phyloP scores from a whole-genome alignment of 2,113 vertebrate genomes.

The Nothocercus nigrocapillus region DNA sequence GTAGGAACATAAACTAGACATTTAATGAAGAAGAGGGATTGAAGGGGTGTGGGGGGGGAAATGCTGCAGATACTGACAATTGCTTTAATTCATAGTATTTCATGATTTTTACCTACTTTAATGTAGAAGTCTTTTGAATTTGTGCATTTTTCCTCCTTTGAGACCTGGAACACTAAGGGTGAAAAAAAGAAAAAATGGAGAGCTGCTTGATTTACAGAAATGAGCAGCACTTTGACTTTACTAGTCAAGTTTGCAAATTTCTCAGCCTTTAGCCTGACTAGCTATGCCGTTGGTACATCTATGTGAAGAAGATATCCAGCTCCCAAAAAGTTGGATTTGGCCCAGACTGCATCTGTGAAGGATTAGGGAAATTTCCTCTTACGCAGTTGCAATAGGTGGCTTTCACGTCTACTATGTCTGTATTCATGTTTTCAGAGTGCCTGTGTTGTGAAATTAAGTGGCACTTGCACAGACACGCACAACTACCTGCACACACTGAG shows the following conservation, averaged over 20 bases:
- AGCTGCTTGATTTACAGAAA: not conserved
- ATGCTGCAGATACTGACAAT: not conserved
- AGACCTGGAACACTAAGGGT: not conserved
- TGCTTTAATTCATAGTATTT: not conserved
- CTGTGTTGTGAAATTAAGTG: not conserved
- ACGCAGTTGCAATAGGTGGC: not conserved
- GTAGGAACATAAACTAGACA: not conserved
- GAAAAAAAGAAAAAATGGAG: not conserved
- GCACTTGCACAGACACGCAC: accelerated
- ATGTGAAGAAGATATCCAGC: not conserved
- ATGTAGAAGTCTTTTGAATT: not conserved
- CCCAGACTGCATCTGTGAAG: not conserved
- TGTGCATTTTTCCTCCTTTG: not conserved
- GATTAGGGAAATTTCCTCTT: not conserved
- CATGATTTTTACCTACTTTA: not conserved
- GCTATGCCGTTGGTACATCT: not conserved
- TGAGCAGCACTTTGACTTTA: not conserved
- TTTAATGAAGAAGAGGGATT: not conserved
- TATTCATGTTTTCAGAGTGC: not conserved
- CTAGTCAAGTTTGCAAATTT: not conserved
- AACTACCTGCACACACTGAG: not conserved
- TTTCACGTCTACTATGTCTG: not conserved
- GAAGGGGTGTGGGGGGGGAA: not conserved
- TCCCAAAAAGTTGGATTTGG: not conserved
- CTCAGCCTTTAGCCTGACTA: not conserved